Evolutionary conservation across 1,140 invertebrate species (phyloP).

Genomic region (Brachionus rotundiformis): DNA sequence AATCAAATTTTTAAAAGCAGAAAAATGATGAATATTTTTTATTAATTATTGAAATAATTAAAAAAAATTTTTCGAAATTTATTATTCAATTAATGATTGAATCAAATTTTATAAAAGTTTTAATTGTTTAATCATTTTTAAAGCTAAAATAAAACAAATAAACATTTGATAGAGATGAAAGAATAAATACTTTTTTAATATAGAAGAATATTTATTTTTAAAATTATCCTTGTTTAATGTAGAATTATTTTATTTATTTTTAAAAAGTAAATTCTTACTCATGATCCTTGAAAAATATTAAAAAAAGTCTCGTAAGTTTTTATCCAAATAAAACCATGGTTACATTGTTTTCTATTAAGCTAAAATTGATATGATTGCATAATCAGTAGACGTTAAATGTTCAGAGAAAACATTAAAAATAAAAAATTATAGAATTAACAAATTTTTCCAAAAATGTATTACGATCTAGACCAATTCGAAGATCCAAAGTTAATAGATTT

Average conservation of each 20-base stretch:
- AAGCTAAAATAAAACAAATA: neutral
- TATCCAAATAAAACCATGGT: neutral
- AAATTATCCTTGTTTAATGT: neutral
- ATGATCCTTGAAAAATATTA: neutral
- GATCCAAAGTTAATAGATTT: constrained; percentile 25
- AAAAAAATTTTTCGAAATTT: no score
- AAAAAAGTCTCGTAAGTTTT: neutral
- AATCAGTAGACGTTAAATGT: constrained; percentile 30
- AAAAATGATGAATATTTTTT: no score
- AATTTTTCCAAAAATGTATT: neutral
- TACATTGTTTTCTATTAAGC: neutral
- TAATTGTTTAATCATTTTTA: neutral
- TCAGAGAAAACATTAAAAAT: neutral
- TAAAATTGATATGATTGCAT: constrained; percentile 21
- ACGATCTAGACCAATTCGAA: constrained; percentile 19
- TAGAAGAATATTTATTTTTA: neutral
- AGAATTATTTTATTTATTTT: neutral
- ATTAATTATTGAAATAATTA: no score
- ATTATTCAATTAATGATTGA: no score
- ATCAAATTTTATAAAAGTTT: neutral
- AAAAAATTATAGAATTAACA: neutral
- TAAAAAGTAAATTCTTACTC: neutral
- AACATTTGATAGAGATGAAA: neutral
- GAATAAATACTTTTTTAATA: neutral
- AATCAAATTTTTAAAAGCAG: no score